phyloP scores from a whole-genome alignment of 2,113 vertebrate genomes.

The Amphilophus citrinellus region DNA sequence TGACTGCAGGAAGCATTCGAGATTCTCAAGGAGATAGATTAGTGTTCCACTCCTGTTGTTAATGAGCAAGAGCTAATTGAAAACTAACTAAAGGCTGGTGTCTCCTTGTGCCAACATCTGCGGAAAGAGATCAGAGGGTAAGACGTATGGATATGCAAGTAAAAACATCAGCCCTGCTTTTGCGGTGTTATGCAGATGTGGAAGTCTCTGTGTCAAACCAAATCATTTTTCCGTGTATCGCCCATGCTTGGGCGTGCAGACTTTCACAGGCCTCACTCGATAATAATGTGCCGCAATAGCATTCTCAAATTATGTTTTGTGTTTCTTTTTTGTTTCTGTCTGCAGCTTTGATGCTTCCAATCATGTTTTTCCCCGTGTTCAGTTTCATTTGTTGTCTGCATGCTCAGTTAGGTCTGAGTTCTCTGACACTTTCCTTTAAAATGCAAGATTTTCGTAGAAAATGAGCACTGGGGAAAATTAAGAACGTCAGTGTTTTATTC shows the following conservation, averaged over 20 bases:
- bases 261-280: background rate
- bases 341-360: slow-evolving; percentile 49
- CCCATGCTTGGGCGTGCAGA: slow-evolving; percentile 10
- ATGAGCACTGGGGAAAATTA: slow-evolving; percentile 36
- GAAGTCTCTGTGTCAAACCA: slow-evolving; percentile 1
- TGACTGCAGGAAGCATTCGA: slow-evolving; percentile 13
- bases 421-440: slow-evolving; percentile 49
- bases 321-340: slow-evolving; percentile 58
- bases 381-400: slow-evolving; percentile 58
- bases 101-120: slow-evolving; percentile 16
- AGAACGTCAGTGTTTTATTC: background rate
- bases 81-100: slow-evolving; percentile 48
- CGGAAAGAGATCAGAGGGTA: background rate
- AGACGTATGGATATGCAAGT: background rate
- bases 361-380: slow-evolving; percentile 64
- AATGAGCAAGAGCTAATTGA: slow-evolving; percentile 51
- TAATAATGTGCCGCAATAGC: slow-evolving; percentile 16
- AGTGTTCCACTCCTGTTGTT: slow-evolving; percentile 24
- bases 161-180: background rate
- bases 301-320: slow-evolving; percentile 14
- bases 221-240: slow-evolving; percentile 9
- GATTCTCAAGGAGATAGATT: slow-evolving; percentile 33
- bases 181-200: background rate
- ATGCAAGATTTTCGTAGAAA: slow-evolving; percentile 30
- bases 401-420: slow-evolving; percentile 4